phyloP scores from a whole-genome alignment of 2,113 vertebrate species.

The Hippocampus guttulatus region DNA sequence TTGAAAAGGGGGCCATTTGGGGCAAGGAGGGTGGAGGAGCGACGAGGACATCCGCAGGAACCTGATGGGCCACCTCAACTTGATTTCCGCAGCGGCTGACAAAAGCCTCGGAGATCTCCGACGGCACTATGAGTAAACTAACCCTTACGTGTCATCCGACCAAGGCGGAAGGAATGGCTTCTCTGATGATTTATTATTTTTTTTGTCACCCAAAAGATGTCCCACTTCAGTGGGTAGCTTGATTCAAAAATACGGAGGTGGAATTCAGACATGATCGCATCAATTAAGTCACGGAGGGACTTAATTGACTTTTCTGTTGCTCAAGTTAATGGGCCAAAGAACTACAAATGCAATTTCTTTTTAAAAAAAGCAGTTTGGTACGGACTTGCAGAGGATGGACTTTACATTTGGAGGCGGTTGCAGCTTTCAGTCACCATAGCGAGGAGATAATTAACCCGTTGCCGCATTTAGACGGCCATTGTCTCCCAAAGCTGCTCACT shows the following conservation, averaged over 20 bases:
- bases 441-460: background rate
- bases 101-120: too few species aligned
- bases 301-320: too few species aligned
- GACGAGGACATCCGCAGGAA: background rate
- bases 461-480: slow-evolving; percentile 8
- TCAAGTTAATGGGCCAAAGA: background rate
- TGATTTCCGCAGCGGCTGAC: too few species aligned
- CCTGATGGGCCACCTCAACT: background rate
- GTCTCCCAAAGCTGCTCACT: slow-evolving; percentile 24
- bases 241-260: too few species aligned
- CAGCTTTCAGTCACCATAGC: background rate
- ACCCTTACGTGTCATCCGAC: too few species aligned
- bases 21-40: background rate
- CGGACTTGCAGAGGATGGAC: background rate
- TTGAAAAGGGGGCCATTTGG: background rate
- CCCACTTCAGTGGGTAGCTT: too few species aligned
- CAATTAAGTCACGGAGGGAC: too few species aligned
- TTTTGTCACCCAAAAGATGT: too few species aligned
- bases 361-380: background rate
- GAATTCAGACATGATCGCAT: too few species aligned
- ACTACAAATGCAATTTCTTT: background rate
- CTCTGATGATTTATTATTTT: too few species aligned
- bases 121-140: too few species aligned
- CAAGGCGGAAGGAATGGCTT: too few species aligned
- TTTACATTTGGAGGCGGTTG: background rate